Evolutionary conservation across 2,113 vertebrate species (phyloP).

Genomic region (Anoplopoma fimbria): DNA sequence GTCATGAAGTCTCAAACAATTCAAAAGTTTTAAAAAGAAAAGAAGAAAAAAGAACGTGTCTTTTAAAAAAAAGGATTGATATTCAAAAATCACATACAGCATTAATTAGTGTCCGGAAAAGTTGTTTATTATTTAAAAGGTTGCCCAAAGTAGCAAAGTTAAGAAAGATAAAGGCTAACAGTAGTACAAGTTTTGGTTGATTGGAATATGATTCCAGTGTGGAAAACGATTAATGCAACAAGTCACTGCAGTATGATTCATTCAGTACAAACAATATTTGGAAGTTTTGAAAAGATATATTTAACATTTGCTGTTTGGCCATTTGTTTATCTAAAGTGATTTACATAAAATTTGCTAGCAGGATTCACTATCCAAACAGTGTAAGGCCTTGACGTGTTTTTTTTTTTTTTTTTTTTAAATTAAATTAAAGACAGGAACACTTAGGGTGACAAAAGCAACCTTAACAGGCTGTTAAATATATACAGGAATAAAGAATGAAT

Average conservation of each 20-base stretch:
- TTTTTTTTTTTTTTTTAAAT: conserved; percentile 31
- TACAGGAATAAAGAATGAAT: conserved; percentile 30
- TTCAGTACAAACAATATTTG: conserved; percentile 47
- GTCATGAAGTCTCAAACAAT: background rate
- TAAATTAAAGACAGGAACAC: conserved; percentile 32
- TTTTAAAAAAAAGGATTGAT: conserved; percentile 10
- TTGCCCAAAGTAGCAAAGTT: conserved; percentile 50
- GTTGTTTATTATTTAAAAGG: conserved; percentile 55
- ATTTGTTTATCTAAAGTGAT: conserved; percentile 24
- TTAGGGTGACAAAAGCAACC: conserved; percentile 17
- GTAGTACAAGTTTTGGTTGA: conserved; percentile 57
- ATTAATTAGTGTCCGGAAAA: conserved; percentile 37
- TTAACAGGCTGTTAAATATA: conserved; percentile 46
- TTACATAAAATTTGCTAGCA: conserved; percentile 9
- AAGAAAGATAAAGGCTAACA: conserved; percentile 44
- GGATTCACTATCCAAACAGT: conserved; percentile 34
- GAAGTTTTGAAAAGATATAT: conserved; percentile 25
- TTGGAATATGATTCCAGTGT: conserved; percentile 55
- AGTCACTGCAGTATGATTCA: conserved; percentile 37
- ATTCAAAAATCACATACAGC: conserved; percentile 11
- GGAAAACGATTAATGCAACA: conserved; percentile 44
- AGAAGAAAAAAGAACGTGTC: background rate
- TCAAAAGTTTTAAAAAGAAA: background rate
- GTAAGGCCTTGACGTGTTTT: conserved; percentile 41
- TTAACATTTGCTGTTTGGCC: conserved; percentile 18